Evolutionary conservation across 2,113 vertebrate species (phyloP), one percentile per base, ranked within the genome.

Genomic region (Xenus cinereus): DNA sequence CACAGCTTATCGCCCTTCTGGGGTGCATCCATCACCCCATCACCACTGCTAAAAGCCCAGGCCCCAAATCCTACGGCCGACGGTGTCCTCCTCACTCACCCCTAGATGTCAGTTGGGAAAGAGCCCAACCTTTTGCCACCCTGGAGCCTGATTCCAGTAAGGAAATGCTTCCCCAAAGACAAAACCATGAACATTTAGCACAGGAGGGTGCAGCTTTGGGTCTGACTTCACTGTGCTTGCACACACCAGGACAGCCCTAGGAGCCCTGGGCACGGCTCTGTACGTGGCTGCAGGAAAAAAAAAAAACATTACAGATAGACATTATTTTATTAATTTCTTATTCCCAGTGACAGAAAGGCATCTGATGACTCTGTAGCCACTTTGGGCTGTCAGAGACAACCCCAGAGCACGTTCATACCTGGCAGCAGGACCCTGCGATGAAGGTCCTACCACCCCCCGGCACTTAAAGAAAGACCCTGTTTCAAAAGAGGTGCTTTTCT

Each of bases 141-240:
- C 33, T 14, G 33, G 26, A 87, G 43, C 16, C 7, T 45, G 53
- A 28, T 69, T 87, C 43, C 18, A 12, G 46, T 2, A 26, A 20
- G n/a, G 27, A 77, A 24, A 18, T 6, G 4, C 48, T 66, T 43
- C 21, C 17, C 5, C 39, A 30, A 10, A 18, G 27, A 32, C 33
- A 24, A 74, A 8, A 16, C 17, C 0, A 0, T 2, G 14, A 45
- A 7, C 0, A 1, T 60, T 79, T 16, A 45, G 9, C 64, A 23
- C 3, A 1, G 3, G 11, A 22, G 45, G n/a, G 28, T 11, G 21
- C 12, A 33, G 2, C 14, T 88, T 24, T 35, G 75, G 35, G 17
- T 21, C 3, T 22, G 30, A 39, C 14, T 35, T 13, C 28, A 7
- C 23, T 43, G 41, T 37, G 22, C 66, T 30, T 46, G 43, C 53